Percentiles rank a stretch among this genome's conserved stretches.
Conservation (phyloP, 1,140 invertebrate species). For the Bilobella aurantiaca region DNA sequence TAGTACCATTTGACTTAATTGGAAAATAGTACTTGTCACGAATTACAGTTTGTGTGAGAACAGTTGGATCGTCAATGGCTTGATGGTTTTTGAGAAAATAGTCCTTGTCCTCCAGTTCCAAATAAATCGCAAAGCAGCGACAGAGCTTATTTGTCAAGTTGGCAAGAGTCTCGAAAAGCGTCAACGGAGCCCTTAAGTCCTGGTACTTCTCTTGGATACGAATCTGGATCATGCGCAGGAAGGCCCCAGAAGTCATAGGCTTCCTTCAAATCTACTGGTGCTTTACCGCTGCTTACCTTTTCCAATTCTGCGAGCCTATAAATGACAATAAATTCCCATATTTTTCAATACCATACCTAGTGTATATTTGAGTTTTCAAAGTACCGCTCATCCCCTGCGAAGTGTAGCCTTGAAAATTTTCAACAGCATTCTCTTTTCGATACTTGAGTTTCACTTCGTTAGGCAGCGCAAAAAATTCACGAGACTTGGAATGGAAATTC, state of each 20-base stretch:
- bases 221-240: background rate
- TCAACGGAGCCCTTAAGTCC: conserved; percentile 21
- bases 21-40: conserved; percentile 10
- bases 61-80: background rate
- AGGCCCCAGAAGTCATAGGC: conserved; percentile 4
- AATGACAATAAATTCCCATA: background rate
- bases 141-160: conserved; percentile 16
- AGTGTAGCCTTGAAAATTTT: background rate
- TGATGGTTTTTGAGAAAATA: conserved; percentile 18
- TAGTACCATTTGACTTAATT: background rate
- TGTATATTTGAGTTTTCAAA: background rate
- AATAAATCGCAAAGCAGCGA: conserved; percentile 4
- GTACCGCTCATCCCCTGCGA: background rate
- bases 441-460: background rate
- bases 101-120: conserved; percentile 14
- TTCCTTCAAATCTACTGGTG: background rate
- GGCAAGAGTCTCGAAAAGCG: conserved; percentile 3
- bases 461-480: background rate
- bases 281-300: background rate
- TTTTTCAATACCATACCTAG: background rate
- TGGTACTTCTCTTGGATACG: conserved; percentile 17
- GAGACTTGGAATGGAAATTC: background rate
- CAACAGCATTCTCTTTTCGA: background rate
- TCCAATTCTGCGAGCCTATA: background rate
- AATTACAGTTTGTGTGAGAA: conserved; percentile 15